phyloP scores from a whole-genome alignment of 1,140 invertebrate genomes.

The Dendrolimus punctatus region DNA sequence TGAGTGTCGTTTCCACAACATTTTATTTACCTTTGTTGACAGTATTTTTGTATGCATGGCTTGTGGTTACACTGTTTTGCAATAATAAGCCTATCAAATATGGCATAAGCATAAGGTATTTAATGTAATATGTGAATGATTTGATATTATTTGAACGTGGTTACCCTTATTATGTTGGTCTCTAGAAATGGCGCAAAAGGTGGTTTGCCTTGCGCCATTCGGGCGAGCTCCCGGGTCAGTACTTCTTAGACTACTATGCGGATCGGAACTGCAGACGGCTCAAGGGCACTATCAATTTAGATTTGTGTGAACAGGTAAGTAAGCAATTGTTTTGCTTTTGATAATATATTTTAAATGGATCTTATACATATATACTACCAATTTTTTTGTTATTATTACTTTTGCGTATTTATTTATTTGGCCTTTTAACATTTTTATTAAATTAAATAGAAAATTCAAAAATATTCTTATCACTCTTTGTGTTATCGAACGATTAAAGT shows the following conservation, averaged over 20 bases:
- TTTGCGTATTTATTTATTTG: too few relatives aligned
- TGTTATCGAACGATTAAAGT: too few relatives aligned
- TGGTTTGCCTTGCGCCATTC: conserved; percentile 94
- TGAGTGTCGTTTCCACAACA: conserved; percentile 72
- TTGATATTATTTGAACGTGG: neutral
- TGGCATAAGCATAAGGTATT: too few relatives aligned
- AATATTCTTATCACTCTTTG: too few relatives aligned
- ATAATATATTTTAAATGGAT: too few relatives aligned
- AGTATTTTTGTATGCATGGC: conserved; percentile 19
- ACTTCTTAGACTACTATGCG: conserved; percentile 94
- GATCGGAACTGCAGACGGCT: conserved; percentile 88
- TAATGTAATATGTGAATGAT: too few relatives aligned
- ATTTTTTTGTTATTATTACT: too few relatives aligned
- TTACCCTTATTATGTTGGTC: conserved; percentile 25
- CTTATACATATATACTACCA: too few relatives aligned
- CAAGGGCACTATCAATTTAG: conserved; percentile 94
- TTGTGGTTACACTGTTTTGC: too few relatives aligned
- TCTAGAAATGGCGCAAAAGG: conserved; percentile 92
- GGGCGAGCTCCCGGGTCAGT: conserved; percentile 93
- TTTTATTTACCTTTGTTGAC: conserved; percentile 45
- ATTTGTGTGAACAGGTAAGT: conserved; percentile 94
- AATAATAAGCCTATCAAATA: too few relatives aligned
- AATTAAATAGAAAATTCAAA: too few relatives aligned
- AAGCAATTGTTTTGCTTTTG: neutral
- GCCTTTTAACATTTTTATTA: too few relatives aligned